Evolutionary conservation across 2,888 invertebrate species (phyloP), one percentile per base, ranked within the genome.

Genomic region (Ypsolopha scabrella): DNA sequence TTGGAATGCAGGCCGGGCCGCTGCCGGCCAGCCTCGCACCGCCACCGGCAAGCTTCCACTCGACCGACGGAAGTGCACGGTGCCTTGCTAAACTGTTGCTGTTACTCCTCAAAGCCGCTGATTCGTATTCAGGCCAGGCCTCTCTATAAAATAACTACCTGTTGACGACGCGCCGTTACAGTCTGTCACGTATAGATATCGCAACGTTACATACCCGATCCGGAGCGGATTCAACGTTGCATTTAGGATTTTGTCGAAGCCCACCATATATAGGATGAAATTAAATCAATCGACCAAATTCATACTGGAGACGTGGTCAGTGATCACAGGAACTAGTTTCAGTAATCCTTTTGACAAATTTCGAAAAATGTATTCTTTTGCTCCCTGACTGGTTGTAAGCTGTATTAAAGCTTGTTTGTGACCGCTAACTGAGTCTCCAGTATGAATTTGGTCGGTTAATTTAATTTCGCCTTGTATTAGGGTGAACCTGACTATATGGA

Each of bases 1-100:
- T 65, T 64, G 79, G 81, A 76, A 80, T 80, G 77, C 72, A 69
- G 70, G 64, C 55, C 70, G 67, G 57, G 50, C 24, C 24, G 24
- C 24, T 24, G 24, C 24, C 4, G 24, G 24, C 24, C 24, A 24
- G 2, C 24, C 24, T 4, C 55, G 58, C 58, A 58, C 60, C n/a
- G n/a, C n/a, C n/a, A n/a, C n/a, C n/a, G 66, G 54, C 61, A 64
- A 62, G 65, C 63, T 65, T 69, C 64, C 60, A 61, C 9, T 9
- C 43, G 24, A 6, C 14, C 64, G 64, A 63, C 72, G 78, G 75
- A 77, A 77, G 68, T 72, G 60, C 60, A 57, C 61, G 54, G 2
- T 24, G 53, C 24, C 57, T 68, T 68, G 65, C 65, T 61, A 60
- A 67, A 64, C 55, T 59, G 57, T 58, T 58, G 64, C 62, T 64